phyloP scores from a whole-genome alignment of 2,797 vertebrate genomes.

The Gymnoscopelus braueri region DNA sequence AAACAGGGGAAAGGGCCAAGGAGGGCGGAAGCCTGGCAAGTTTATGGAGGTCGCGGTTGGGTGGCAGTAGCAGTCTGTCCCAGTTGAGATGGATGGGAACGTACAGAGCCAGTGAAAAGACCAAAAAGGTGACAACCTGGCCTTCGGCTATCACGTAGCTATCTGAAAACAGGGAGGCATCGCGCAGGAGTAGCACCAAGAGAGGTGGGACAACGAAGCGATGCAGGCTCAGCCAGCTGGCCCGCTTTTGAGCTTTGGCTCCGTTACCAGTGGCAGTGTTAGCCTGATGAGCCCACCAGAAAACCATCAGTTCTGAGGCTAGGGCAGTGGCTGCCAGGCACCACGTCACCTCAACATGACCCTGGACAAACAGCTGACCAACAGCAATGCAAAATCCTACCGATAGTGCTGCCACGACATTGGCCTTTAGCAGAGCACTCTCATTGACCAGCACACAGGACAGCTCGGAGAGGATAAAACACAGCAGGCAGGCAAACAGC shows the following conservation, averaged over 20 bases:
- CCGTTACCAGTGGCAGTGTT: slow-evolving; percentile 41
- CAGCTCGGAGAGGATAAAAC: slow-evolving; percentile 83
- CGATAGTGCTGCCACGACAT: slow-evolving; percentile 62
- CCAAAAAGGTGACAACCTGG: slow-evolving; percentile 86
- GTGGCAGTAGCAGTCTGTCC: slow-evolving; percentile 84
- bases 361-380: slow-evolving; percentile 54
- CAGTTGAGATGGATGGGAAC: slow-evolving; percentile 89
- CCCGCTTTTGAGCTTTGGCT: slow-evolving; percentile 17
- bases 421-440: slow-evolving; percentile 65
- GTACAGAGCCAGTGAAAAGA: slow-evolving; percentile 84
- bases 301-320: slow-evolving; percentile 84
- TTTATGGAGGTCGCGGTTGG: slow-evolving; percentile 71
- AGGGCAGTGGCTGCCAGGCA: slow-evolving; percentile 74
- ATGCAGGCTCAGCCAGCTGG: slow-evolving; percentile 49
- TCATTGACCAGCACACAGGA: slow-evolving; percentile 60
- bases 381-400: slow-evolving; percentile 60
- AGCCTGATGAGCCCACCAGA: slow-evolving; percentile 76
- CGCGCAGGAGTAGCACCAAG: slow-evolving; percentile 84
- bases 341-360: slow-evolving; percentile 78
- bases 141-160: slow-evolving; percentile 94
- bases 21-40: slow-evolving; percentile 66
- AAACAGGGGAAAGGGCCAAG: slow-evolving; percentile 60
- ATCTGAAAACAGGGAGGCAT: slow-evolving; percentile 91
- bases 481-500: slow-evolving; percentile 84
- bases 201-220: slow-evolving; percentile 72